Base-by-base conservation (phyloP, 2,113 vertebrate genomes). In the Poeciliopsis occidentalis region DNA sequence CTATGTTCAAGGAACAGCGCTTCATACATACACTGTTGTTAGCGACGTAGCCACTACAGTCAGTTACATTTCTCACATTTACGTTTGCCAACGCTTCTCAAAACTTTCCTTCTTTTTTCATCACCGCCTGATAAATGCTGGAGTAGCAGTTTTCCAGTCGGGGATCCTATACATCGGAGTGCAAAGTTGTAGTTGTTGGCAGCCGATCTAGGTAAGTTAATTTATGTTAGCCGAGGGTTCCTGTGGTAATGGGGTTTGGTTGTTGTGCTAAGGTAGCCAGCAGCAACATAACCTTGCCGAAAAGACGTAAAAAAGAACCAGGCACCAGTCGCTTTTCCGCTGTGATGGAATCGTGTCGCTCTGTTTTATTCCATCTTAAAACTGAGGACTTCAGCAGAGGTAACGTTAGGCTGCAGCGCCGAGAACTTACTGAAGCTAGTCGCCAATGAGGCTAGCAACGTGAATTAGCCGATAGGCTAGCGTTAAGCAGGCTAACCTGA, bases 21-120 rank as follows among this genome's bases (percentile, higher is more conserved):
- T 91, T 76, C 88, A 89, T 89, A 90, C 85, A 90, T 85, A 88
- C 88, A 91, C 88, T 92, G 92, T 93, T 92, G 91, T 93, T 93
- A 93, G 91, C 89, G 89, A 83, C 88, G 81, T 84, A 88, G 82
- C 81, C 82, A 13, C 74, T 44, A n/a, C 75, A 74, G 82, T 29
- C 79, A 70, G 54, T 81, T 70, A 83, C 47, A 84, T 47, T 47
- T 47, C 4, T 47, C 44, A 47, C 44, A 47, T 82, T 85, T 91
- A 27, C 54, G 78, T 47, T 67, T n/a, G 47, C 71, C 27, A 78
- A 66, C 73, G 51, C 67, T 63, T 74, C 47, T 62, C 27, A n/a
- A 27, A 88, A 82, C 72, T 81, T 75, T 29, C 64, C 34, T 67
- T 80, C 75, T 67, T 44, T 41, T 44, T 54, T 22, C 6, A 31